Evolutionary conservation across 2,113 vertebrate species (phyloP), one percentile per base, ranked within the genome.

Genomic region (Protomyctophum bolini): DNA sequence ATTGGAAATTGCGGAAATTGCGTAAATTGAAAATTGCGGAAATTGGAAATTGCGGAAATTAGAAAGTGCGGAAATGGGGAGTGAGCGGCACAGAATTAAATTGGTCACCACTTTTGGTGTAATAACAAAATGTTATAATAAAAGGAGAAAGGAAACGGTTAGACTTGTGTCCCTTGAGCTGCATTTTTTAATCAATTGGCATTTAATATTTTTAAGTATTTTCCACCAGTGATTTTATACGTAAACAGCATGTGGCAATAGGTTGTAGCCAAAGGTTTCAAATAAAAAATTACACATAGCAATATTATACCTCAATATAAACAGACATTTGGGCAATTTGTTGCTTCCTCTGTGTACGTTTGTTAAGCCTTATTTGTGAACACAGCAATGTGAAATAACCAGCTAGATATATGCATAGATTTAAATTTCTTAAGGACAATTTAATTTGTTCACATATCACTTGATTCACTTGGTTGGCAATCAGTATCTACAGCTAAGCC

Each of bases 271-370:
- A 70, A 61, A 70, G 21, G 12, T 58, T 72, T 41, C 52, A 76
- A 72, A 82, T 66, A 47, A 58, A 0, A 58, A 50, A 61, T 54
- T 73, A 73, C 68, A 54, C 12, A 49, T 70, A 72, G 67, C 58
- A 73, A 8, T 45, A 76, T 75, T 74, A 80, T 89, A 89, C 86
- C 85, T 88, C 85, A 73, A 89, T 71, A 88, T 89, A 90, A 91
- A 90, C 77, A 72, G 52, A 60, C 81, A 86, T 87, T 78, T 85
- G 80, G 83, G 86, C 81, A 88, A 86, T 73, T 58, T 79, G 81
- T 80, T 86, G 87, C 87, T 91, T 81, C 87, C 84, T 90, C 75
- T 79, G 87, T 83, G 83, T 80, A 83, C 56, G 80, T 87, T 74
- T 88, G 80, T 88, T 72, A 71, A 77, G 79, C 73, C 68, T 75